Evolutionary conservation across 2,797 vertebrate species (phyloP), one percentile per base, ranked within the genome.

Genomic region (Eutrigla gurnardus): DNA sequence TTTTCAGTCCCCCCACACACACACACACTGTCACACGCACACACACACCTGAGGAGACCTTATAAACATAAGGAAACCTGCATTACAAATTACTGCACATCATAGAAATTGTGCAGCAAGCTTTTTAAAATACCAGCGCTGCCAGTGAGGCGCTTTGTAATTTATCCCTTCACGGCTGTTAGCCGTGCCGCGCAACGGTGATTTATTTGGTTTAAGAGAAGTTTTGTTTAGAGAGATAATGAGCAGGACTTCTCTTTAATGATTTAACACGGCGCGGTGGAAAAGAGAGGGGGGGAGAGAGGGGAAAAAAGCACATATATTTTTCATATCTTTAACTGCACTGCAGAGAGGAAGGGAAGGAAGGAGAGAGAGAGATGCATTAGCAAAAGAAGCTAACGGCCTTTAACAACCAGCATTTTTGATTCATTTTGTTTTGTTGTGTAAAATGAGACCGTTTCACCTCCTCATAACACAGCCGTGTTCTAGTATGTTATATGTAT

Each of bases 61-160:
- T 88, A 73, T 89, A 90, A 95, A 94, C 91, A 93, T 87, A 81
- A 84, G 84, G 89, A 94, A 93, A 93, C 84, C 94, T 93, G 93
- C 94, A 90, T 96, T 95, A 96, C 95, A 96, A 96, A 95, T 95
- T 94, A 93, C 91, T 74, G 90, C 91, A 95, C 95, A 95, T 93
- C 95, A 95, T 94, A 96, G 95, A 95, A 96, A 96, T 95, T 95
- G 94, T 96, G 95, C 96, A 96, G 94, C 96, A 96, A 96, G 96
- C 97, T 97, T 97, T 98, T 98, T 96, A 96, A 98, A 98, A 98
- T 97, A 98, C 95, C 96, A 97, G 95, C 94, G 95, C 96, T 97
- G 97, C 97, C 96, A 97, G 91, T 87, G 95, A 95, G 95, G 93
- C 94, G 93, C 94, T 95, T 92, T 95, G 93, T 97, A 97, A 97